Base-by-base conservation (phyloP, 2,888 invertebrate species). In the Limnephilus rhombicus region DNA sequence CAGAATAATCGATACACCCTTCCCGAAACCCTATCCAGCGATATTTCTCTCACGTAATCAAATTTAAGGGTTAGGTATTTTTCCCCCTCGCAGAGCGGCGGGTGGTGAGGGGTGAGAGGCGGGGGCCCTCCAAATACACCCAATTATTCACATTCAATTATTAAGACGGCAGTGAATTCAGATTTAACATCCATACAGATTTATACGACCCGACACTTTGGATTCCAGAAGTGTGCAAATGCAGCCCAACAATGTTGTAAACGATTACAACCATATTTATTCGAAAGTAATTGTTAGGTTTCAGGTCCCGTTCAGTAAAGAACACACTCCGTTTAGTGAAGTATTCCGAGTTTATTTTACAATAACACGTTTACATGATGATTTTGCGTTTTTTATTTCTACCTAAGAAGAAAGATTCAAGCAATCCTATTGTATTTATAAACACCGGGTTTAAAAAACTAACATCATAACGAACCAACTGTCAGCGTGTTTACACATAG, bases 81-180 rank as follows among this genome's bases (percentile, higher is more conserved):
- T 90, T 87, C 90, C 34, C 34, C 53, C 90, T 86, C 90, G 81
- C 24, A 31, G 83, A 45, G 24, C 89, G 13, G 68, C 37, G 87
- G 90, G 90, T 82, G 90, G 34, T 91, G 90, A 31, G 45, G 86
- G 90, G 34, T 91, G 90, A 31, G 45, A 41, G 41, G 41, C 41
- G 41, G 81, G n/a, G n/a, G n/a, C n/a, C n/a, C n/a, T n/a, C 68
- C 85, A 87, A 92, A 92, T 92, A 89, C 88, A 89, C 45, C 92
- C 93, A 93, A 93, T 93, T 92, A 92, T 92, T 91, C 92, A 92
- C 92, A 92, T 93, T 93, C 92, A 93, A 93, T 93, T 93, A 93
- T 86, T 81, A 68, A 29, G 49, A 80, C 85, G 89, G 89, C 91
- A 89, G 91, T 93, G 91, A 92, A 92, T 91, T 88, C 90, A 86